Percentiles rank a stretch among this genome's conserved stretches.
Conservation (phyloP, 2,888 invertebrate species). For the Boloria euphrosyne region DNA sequence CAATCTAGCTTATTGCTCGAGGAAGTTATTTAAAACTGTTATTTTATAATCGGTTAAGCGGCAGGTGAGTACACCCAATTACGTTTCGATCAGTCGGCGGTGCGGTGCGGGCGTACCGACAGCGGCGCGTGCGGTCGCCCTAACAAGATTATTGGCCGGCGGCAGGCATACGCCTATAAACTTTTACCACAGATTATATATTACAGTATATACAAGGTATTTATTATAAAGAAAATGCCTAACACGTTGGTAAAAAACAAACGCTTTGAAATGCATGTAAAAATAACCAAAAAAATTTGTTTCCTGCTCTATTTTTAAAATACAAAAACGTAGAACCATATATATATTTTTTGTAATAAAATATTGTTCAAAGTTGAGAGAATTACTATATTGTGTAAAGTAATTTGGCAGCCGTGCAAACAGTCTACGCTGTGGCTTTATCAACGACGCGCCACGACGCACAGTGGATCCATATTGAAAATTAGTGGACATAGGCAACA, state of each 20-base stretch:
- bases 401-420: conserved; percentile 26
- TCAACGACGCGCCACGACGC: conserved; percentile 29
- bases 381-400: conserved; percentile 22
- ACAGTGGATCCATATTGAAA: too few species aligned
- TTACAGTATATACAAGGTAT: conserved; percentile 31
- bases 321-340: background rate
- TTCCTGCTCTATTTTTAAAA: too few species aligned
- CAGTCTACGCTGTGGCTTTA: conserved; percentile 30
- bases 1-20: background rate
- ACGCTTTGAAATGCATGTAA: too few species aligned
- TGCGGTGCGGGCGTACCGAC: conserved; percentile 41
- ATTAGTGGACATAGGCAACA: too few species aligned
- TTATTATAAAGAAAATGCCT: background rate
- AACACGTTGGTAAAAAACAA: background rate
- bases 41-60: conserved; percentile 49
- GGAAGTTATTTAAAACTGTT: conserved; percentile 36
- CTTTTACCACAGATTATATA: conserved; percentile 30
- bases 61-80: conserved; percentile 72
- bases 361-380: conserved; percentile 11
- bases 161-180: conserved; percentile 35
- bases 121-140: conserved; percentile 65
- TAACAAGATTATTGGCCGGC: conserved; percentile 70
- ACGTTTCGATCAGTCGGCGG: conserved; percentile 68
- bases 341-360: conserved; percentile 1
- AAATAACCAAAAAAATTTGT: too few species aligned